phyloP scores from a whole-genome alignment of 2,113 vertebrate genomes.

The Labrus mixtus region DNA sequence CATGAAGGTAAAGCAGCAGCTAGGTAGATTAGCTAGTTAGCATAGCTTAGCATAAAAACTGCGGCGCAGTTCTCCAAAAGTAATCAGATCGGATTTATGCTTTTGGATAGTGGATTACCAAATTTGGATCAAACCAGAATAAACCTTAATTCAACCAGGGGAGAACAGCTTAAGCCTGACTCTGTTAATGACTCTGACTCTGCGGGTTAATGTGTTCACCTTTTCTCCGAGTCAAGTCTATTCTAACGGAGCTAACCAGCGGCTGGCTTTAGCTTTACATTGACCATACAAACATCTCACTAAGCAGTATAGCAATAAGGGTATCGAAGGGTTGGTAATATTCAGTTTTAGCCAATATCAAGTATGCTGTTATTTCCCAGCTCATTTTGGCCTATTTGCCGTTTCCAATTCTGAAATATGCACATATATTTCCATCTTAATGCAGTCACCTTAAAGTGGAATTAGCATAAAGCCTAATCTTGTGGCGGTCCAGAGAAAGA shows the following conservation, averaged over 20 bases:
- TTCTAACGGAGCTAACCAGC: background rate
- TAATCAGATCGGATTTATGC: too few relatives aligned
- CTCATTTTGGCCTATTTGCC: background rate
- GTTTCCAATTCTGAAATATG: background rate
- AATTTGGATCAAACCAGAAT: too few relatives aligned
- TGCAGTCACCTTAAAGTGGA: background rate
- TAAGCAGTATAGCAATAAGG: background rate
- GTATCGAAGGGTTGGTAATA: background rate
- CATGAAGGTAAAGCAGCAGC: background rate
- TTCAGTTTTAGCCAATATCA: too few relatives aligned
- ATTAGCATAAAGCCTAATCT: background rate
- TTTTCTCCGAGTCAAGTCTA: too few relatives aligned
- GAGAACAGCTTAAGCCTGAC: too few relatives aligned
- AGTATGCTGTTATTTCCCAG: background rate
- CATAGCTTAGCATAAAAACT: too few relatives aligned
- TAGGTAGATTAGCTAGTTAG: background rate
- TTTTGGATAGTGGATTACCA: too few relatives aligned
- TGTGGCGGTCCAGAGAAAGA: background rate
- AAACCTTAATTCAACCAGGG: too few relatives aligned
- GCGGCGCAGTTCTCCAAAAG: too few relatives aligned
- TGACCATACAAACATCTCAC: too few relatives aligned
- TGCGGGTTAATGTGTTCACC: too few relatives aligned
- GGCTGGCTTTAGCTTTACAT: background rate
- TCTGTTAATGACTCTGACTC: too few relatives aligned
- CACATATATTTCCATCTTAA: background rate